These are phyloP conservation scores for Mustela lutreola DNA, from an alignment of 2,113 vertebrate genomes.

Conservation along the genomic window DNA sequence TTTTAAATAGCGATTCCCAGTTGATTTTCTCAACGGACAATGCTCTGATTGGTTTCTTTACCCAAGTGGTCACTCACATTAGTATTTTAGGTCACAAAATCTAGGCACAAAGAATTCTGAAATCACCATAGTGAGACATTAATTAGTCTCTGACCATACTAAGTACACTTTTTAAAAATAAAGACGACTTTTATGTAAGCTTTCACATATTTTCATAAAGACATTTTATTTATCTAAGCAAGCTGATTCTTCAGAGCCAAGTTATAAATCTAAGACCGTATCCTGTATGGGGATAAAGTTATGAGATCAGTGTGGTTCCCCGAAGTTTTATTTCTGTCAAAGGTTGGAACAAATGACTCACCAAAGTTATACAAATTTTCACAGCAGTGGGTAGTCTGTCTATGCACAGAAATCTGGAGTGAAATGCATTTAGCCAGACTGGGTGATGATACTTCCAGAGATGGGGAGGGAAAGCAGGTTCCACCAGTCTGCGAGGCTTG, in stretches of 20 bases:
- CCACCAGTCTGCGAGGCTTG: neutral
- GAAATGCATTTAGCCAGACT: slow-evolving; percentile 56
- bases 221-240: slow-evolving; percentile 37
- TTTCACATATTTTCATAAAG: neutral
- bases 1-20: neutral
- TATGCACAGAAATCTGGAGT: slow-evolving; percentile 25
- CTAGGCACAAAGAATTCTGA: neutral
- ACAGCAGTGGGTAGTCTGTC: slow-evolving; percentile 50
- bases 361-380: slow-evolving; percentile 68
- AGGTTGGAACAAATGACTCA: slow-evolving; percentile 66
- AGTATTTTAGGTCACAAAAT: slow-evolving; percentile 23
- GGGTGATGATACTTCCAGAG: neutral
- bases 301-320: slow-evolving; percentile 46
- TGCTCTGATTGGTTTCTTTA: neutral
- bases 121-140: neutral
- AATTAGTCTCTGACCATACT: neutral
- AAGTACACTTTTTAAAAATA: slow-evolving; percentile 8
- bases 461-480: neutral
- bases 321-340: slow-evolving; percentile 63
- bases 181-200: neutral
- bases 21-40: neutral
- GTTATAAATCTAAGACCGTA: slow-evolving; percentile 49
- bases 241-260: neutral
- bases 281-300: slow-evolving; percentile 1
- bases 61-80: neutral